Base-by-base conservation (phyloP, 2,888 invertebrate species). In the Agrilus cyanescens region DNA sequence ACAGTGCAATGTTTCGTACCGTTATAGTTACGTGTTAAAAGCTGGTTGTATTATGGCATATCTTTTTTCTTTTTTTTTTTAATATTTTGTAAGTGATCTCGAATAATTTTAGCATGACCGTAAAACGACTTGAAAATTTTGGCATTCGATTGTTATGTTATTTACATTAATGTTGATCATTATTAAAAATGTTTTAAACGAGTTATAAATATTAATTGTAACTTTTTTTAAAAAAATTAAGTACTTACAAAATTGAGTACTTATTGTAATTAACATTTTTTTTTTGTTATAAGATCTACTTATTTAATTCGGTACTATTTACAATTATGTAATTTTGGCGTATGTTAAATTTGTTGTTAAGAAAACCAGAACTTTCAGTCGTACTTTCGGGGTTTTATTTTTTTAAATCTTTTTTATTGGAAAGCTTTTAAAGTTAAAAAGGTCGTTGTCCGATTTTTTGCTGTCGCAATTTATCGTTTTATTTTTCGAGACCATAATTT, bases 401-500 rank as follows among this genome's bases (percentile, higher is more conserved):
- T 35, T 43, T 42, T 36, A 42, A 37, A 15, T 33, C 37, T 18
- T 40, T 40, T 46, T 40, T 39, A 31, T 39, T 45, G 32, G 30
- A 31, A 40, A 40, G 32, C 31, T 38, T 25, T 15, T 37, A 14
- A 37, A 37, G 14, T 37, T 37, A 4, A 34, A 25, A 25, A 25
- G 25, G 25, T 25, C 25, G 25, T 25, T 25, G 25, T 25, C 25
- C 25, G 25, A 25, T 25, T 25, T 25, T 25, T 25, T 25, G 25
- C 25, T 25, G 25, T 25, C 25, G 25, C 25, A 4, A 53, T 47
- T 57, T 56, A 48, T 54, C 55, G 53, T 55, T 59, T 51, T 53
- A 55, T 39, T 47, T 54, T 25, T 44, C 46, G 44, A 37, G 35
- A 25, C 33, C 33, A 44, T 54, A 57, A 56, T 60, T 62, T 58